phyloP scores from a whole-genome alignment of 2,797 vertebrate species.

The Siniperca scherzeri region DNA sequence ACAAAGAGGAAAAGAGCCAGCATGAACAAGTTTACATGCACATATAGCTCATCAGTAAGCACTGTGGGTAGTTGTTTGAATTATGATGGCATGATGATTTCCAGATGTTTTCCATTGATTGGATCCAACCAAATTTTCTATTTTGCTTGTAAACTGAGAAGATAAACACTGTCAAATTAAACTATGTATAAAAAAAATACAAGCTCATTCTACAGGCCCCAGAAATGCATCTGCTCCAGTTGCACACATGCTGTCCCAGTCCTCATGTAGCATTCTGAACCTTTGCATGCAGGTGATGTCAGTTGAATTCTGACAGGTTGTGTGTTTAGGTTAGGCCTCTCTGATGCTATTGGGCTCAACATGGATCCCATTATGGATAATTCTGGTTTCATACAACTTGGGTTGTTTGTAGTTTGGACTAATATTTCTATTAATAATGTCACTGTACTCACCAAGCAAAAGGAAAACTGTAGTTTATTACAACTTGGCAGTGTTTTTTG shows the following conservation, averaged over 20 bases:
- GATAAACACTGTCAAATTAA: not conserved
- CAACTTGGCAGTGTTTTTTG: too few relatives aligned
- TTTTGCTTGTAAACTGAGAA: not conserved
- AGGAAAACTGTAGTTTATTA: not conserved
- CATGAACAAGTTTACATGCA: slow-evolving; percentile 7
- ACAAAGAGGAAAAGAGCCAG: not conserved
- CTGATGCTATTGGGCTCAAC: too few relatives aligned
- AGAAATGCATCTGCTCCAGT: not conserved
- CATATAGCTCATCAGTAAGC: slow-evolving; percentile 20
- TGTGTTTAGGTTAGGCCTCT: not conserved
- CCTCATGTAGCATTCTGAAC: not conserved
- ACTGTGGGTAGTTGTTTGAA: not conserved
- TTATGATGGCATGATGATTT: slow-evolving; percentile 3
- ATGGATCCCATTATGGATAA: not conserved
- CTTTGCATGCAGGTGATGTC: not conserved
- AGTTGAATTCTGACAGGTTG: not conserved
- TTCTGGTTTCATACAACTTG: not conserved
- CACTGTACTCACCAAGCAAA: not conserved
- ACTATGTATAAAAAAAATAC: not conserved
- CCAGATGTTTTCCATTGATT: slow-evolving; percentile 28
- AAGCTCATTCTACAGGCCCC: not conserved
- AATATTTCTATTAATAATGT: not conserved
- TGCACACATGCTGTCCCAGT: not conserved
- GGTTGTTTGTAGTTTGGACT: not conserved
- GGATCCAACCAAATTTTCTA: not conserved